Base-by-base conservation (phyloP, 2,797 vertebrate species). In the Etheostoma nigrum region DNA sequence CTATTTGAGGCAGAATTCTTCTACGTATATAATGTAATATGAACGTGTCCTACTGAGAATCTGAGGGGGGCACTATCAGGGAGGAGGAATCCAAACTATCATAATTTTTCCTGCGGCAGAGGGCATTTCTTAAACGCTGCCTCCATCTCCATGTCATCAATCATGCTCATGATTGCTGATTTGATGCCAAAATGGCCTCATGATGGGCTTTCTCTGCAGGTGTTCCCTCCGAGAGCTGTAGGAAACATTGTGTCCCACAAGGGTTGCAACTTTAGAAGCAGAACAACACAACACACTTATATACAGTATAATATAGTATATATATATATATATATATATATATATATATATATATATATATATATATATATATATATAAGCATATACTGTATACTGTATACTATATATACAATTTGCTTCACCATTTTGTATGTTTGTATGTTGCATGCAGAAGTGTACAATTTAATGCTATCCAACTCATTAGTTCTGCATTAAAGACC, bases 191-290 rank as follows among this genome's bases (percentile, higher is more conserved):
- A 93, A 91, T 90, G 90, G 86, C 83, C 85, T 85, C 86, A 72
- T 86, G 91, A 92, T 92, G 84, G 88, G 90, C 86, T 91, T 90
- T 94, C 94, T 93, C 90, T 60, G 91, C 4, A 85, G 93, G 94
- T 87, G 92, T 79, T 89, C 93, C 87, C 86, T 80, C 87, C 86
- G 88, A 89, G 91, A 94, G 93, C 88, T 76, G 82, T 76, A 86
- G 93, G 81, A 94, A 93, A 88, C 89, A 81, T 78, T 83, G 33
- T 78, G 8, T 64, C 89, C 84, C 82, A 49, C 87, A 78, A 85
- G 23, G 61, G 57, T 76, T 78, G 68, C 44, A 71, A 84, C 66
- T 53, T 83, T 87, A 85, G 89, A 88, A 93, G 92, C 83, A 87
- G 89, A 78, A 73, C 61, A 84, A 40, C 57, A 73, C 69, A 82